Conservation (phyloP, 2,888 invertebrate genomes). For the Clitarchus hookeri region DNA sequence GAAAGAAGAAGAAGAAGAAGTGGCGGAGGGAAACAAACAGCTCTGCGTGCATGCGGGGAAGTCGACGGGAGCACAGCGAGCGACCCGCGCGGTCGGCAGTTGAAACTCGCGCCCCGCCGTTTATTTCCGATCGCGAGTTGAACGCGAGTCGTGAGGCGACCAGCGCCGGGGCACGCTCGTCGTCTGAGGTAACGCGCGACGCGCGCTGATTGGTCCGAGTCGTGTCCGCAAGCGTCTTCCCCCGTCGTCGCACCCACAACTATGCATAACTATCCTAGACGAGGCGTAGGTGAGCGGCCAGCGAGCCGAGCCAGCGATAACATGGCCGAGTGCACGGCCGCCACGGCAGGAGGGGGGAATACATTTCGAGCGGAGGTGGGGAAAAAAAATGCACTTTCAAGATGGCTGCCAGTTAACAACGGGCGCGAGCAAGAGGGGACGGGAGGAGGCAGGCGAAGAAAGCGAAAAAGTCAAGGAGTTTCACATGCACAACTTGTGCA, state of each 20-base stretch:
- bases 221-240: background rate
- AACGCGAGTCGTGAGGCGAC: too few relatives aligned
- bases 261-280: background rate
- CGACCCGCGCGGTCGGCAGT: background rate
- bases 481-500: background rate
- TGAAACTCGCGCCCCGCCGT: background rate
- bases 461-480: background rate
- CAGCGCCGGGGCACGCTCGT: background rate
- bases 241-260: background rate
- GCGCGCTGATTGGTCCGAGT: background rate
- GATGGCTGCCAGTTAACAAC: background rate
- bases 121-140: background rate
- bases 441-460: background rate
- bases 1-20: background rate
- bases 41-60: background rate
- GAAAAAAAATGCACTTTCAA: constrained; percentile 7
- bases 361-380: background rate
- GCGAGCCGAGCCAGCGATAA: background rate
- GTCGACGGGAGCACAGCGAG: background rate
- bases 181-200: background rate
- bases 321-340: background rate
- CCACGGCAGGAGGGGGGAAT: background rate
- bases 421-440: background rate
- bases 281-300: background rate
- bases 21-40: background rate